Conservation (phyloP, 2,797 vertebrate species). For the Glossophaga mutica region DNA sequence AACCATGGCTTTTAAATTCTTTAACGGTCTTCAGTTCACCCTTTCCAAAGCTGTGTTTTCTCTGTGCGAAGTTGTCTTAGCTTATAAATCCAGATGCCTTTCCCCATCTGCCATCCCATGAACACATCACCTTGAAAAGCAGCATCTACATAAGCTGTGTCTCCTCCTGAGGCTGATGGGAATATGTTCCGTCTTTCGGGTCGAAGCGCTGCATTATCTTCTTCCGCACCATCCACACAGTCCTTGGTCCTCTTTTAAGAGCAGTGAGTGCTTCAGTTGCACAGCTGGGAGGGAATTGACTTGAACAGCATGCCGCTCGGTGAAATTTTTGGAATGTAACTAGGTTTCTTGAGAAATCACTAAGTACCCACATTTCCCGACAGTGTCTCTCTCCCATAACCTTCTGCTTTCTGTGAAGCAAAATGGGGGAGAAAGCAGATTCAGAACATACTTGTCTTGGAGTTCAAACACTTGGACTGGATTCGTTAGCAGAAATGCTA, state of each 20-base stretch:
- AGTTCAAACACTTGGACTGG: slow-evolving; percentile 26
- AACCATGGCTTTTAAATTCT: slow-evolving; percentile 4
- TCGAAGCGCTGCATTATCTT: not conserved
- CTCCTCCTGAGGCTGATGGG: not conserved
- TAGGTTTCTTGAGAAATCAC: not conserved
- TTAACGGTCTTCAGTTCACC: not conserved
- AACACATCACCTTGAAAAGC: not conserved
- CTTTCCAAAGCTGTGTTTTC: not conserved
- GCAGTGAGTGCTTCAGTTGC: not conserved
- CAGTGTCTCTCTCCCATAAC: not conserved
- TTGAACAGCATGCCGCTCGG: not conserved
- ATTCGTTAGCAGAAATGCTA: slow-evolving; percentile 46
- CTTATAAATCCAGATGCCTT: not conserved
- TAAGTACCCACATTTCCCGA: not conserved
- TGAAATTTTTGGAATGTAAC: not conserved
- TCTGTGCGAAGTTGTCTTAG: not conserved
- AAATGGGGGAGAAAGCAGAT: not conserved
- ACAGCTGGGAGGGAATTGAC: not conserved
- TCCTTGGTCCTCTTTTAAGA: not conserved
- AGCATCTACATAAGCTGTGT: not conserved
- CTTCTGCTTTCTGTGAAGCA: not conserved
- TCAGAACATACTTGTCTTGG: not conserved
- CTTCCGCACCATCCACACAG: not conserved
- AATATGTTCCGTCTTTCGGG: not conserved
- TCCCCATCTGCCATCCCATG: not conserved